Evolutionary conservation across 2,113 vertebrate genomes (phyloP), one percentile per base, ranked within the genome.

Genomic region (Oceanites oceanicus): DNA sequence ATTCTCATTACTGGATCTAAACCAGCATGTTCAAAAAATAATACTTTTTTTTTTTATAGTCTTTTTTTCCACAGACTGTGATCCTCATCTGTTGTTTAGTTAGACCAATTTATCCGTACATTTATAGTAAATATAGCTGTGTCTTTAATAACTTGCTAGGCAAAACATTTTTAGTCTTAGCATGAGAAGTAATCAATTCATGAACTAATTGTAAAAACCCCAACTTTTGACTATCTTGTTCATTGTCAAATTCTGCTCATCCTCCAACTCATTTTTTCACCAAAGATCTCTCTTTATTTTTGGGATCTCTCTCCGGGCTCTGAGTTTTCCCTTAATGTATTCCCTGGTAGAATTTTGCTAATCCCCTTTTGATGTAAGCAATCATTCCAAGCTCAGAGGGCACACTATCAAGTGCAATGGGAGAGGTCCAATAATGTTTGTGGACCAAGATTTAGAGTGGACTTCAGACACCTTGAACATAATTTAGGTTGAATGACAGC

Each of bases 161-260:
- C 9, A 74, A 88, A 42, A 50, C 0, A 50, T 75, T 63, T 77
- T 81, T 66, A 67, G 14, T 12, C 20, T 73, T 66, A 81, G 34
- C 15, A 20, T 50, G 26, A 73, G 11, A 72, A 80, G 16, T 20
- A 73, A 42, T 49, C 7, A 73, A 5, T 80, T 53, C 2, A 53
- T 63, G 2, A 67, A 34, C 38, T 79, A 58, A 53, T 27, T 68
- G 7, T 45, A 26, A 76, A 75, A 58, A 0, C 0, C 0, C 0
- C 9, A 76, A 12, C 2, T 47, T 80, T 42, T 50, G 1, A 38
- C 27, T 56, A 50, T 5, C 7, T 40, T 44, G 4, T 11, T 8
- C 0, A 0, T 59, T 76, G 44, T 25, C 5, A 77, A 36, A 3
- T 87, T 90, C 56, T 77, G 4, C 14, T 68, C 20, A 61, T 77